Evolutionary conservation across 2,113 vertebrate species (phyloP).

Genomic region (Notechis scutatus): DNA sequence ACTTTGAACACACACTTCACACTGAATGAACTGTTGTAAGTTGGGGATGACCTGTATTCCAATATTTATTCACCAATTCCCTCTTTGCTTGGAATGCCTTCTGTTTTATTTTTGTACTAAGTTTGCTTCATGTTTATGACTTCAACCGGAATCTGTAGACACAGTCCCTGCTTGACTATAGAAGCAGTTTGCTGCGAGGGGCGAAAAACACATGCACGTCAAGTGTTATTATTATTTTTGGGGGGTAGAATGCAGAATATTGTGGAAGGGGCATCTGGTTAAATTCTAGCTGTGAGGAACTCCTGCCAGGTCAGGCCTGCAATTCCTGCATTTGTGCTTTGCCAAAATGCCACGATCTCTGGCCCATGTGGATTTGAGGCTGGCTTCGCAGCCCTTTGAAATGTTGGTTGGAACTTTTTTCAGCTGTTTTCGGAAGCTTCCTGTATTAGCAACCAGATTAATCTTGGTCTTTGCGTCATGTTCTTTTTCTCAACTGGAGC

Average conservation of each 20-base stretch:
- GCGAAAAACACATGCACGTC: not conserved
- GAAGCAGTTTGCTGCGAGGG: not conserved
- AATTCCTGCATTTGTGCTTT: not conserved
- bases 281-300: not conserved
- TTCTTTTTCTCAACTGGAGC: not conserved
- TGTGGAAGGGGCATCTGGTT: not conserved
- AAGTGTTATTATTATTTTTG: no score
- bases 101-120: not conserved
- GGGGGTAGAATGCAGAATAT: not conserved
- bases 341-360: not conserved
- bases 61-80: not conserved
- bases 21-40: no score
- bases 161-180: not conserved
- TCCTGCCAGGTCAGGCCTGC: not conserved
- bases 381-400: not conserved
- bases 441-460: slow-evolving; percentile 14
- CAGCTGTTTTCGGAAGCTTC: not conserved
- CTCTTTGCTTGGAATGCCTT: not conserved
- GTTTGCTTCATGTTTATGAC: not conserved
- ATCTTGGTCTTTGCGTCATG: slow-evolving; percentile 4
- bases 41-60: not conserved
- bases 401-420: not conserved
- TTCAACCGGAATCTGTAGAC: not conserved
- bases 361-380: not conserved
- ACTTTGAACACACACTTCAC: no score